These are phyloP conservation scores for Neoitamus cyanurus DNA, from an alignment of 2,888 invertebrate genomes.

Conservation along the genomic window DNA sequence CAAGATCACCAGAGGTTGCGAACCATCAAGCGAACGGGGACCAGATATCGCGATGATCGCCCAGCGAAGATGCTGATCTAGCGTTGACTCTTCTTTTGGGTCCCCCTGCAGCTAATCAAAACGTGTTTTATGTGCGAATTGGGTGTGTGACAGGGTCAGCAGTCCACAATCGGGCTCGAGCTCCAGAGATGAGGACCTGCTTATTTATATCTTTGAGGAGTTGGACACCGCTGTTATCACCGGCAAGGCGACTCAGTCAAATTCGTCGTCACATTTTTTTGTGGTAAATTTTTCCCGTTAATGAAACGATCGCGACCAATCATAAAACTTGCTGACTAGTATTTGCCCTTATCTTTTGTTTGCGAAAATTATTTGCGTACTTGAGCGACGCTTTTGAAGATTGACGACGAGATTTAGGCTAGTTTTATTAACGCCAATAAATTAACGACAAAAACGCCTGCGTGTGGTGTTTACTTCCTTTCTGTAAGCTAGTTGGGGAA, in stretches of 20 bases:
- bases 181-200: background rate
- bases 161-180: background rate
- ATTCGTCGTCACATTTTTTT: background rate
- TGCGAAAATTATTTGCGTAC: slow-evolving; percentile 1
- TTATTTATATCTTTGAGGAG: background rate
- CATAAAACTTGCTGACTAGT: background rate
- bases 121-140: background rate
- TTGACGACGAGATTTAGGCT: background rate
- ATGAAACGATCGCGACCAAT: background rate
- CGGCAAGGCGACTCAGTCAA: background rate
- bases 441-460: background rate
- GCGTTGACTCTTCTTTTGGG: background rate
- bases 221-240: background rate
- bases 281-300: background rate
- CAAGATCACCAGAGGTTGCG: slow-evolving; percentile 16
- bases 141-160: background rate
- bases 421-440: background rate
- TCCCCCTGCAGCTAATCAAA: background rate
- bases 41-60: slow-evolving; percentile 23
- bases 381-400: background rate
- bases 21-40: slow-evolving; percentile 7
- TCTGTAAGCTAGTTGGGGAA: background rate
- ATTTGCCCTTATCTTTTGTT: background rate
- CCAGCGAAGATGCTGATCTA: background rate
- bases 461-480: background rate